These are phyloP conservation scores for Fregetta grallaria DNA, from an alignment of 2,113 vertebrate genomes.

Conservation along the genomic window DNA sequence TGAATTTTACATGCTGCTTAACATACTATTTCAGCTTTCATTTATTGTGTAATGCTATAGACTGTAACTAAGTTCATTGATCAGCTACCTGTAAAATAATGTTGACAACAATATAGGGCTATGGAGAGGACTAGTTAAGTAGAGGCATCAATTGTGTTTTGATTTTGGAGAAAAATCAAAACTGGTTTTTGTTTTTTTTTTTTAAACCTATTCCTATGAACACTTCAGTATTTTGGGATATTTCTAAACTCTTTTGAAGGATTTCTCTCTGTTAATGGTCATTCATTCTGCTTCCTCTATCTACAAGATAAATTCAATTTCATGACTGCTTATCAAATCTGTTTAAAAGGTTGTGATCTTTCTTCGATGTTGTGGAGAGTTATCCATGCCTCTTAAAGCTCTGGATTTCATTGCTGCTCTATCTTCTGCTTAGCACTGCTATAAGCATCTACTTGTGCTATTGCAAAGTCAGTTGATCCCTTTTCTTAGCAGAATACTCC, in stretches of 20 bases:
- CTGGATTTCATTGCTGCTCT: neutral
- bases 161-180: neutral
- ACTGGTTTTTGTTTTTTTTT: neutral
- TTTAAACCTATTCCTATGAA: neutral
- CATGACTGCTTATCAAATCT: neutral
- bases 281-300: neutral
- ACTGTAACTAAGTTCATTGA: neutral
- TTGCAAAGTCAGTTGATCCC: neutral
- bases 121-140: neutral
- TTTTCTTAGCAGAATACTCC: neutral
- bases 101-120: neutral
- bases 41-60: neutral
- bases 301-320: neutral
- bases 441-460: neutral
- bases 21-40: neutral
- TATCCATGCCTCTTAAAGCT: neutral
- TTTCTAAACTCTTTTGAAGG: neutral
- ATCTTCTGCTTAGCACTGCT: neutral
- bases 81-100: neutral
- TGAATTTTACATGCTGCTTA: neutral
- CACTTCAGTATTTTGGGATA: neutral
- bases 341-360: neutral
- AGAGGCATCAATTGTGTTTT: neutral
- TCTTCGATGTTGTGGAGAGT: neutral
- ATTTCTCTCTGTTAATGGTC: neutral